phyloP scores from a whole-genome alignment of 2,113 vertebrate genomes.

The Oncorhynchus mykiss region DNA sequence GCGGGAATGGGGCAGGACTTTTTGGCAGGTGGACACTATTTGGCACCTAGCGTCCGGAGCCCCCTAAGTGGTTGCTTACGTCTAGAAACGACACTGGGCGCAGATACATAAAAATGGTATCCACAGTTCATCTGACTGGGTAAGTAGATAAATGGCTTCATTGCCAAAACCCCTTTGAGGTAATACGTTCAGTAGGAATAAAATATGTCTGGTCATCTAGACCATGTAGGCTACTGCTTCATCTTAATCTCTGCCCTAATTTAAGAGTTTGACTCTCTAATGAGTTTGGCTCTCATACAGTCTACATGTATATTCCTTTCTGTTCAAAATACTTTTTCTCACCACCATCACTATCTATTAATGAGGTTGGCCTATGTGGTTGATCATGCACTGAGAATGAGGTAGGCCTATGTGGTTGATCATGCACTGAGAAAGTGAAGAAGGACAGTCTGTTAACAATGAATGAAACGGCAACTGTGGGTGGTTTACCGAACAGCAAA shows the following conservation, averaged over 20 bases:
- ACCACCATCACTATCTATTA: constrained; percentile 16
- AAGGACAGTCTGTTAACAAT: neutral
- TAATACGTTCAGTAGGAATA: neutral
- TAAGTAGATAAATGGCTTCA: too few species aligned
- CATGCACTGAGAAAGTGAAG: neutral
- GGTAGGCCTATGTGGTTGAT: too few species aligned
- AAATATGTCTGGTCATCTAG: neutral
- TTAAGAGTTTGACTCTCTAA: constrained; percentile 18
- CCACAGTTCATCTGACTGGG: too few species aligned
- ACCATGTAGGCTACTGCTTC: neutral
- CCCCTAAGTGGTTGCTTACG: too few species aligned
- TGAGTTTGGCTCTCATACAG: constrained; percentile 28
- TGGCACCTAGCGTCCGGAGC: too few species aligned
- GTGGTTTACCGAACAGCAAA: too few species aligned
- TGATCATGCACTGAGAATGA: too few species aligned
- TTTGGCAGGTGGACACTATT: too few species aligned
- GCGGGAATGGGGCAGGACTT: too few species aligned
- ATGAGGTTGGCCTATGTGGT: constrained; percentile 19
- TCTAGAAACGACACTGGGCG: too few species aligned
- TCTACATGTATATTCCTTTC: constrained; percentile 27
- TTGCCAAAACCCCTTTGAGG: neutral
- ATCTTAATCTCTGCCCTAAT: neutral
- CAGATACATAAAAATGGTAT: too few species aligned
- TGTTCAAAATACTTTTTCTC: constrained; percentile 27
- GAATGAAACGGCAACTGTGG: neutral